Base-by-base conservation (phyloP, 2,888 invertebrate species). In the Plusia festucae region DNA sequence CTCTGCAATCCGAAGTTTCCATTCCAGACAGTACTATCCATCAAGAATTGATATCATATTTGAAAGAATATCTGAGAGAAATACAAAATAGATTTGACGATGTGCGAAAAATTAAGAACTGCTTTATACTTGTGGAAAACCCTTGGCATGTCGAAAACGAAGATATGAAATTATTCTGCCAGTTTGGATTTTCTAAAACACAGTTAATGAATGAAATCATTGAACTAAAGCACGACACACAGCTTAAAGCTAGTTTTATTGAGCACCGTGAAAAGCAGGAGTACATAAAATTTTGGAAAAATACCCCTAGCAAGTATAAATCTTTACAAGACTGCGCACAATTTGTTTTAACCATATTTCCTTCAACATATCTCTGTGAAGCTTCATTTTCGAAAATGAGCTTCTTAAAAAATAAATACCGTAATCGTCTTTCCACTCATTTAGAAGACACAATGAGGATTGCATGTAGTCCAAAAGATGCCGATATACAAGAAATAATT, bases 401-500 rank as follows among this genome's bases (percentile, higher is more conserved):
- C 46, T 49, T 57, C 34, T 68, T 65, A 20, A 62, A 68, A 71
- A 65, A 65, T 55, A 68, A 71, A 68, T 71, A 68, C 56, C 67
- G 65, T 13, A 65, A 67, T 71, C 64, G 70, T 57, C 67, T 65
- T 64, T 65, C 70, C 61, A 62, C 57, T 27, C 57, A 57, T 49
- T 57, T 57, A 57, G 57, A 57, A 73, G 55, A 63, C 56, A 61
- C 65, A 53, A 65, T 69, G 54, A 70, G 64, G 53, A 70, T 67
- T 69, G 57, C 55, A 56, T 58, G 57, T 54, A 65, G 61, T 24
- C 27, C 54, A 18, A 68, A 70, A 63, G 53, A 53, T 27, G 57
- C 57, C 46, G 60, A 78, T 34, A 78, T 54, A 30, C 74, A 81
- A 60, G 79, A 69, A 44, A 57, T 49, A n/a, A n/a, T n/a, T n/a